These are phyloP conservation scores for Lagria hirta DNA, from an alignment of 2,888 invertebrate species.

Conservation along the genomic window DNA sequence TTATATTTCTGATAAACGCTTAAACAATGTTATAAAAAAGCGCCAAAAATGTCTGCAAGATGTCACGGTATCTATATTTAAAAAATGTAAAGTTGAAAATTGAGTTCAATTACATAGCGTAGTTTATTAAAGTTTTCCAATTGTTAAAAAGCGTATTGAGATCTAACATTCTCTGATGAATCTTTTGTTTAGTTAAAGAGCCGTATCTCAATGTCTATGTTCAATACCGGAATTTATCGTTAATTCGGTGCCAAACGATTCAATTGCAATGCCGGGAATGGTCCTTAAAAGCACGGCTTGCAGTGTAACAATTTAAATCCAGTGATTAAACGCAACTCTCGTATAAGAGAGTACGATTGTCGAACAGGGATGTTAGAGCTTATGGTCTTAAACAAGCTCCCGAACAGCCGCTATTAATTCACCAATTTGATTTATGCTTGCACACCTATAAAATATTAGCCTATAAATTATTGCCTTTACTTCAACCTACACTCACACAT, in stretches of 20 bases:
- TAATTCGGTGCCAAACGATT: constrained; percentile 15
- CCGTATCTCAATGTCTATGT: constrained; percentile 3
- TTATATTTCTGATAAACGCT: no score
- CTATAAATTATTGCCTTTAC: constrained; percentile 39
- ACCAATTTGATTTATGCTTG: constrained; percentile 43
- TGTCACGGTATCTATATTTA: no score
- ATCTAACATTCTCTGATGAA: no score
- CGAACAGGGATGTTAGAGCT: constrained; percentile 43
- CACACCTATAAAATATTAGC: constrained; percentile 44
- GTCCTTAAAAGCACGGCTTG: constrained; percentile 23
- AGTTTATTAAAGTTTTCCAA: no score
- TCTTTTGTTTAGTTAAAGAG: neutral
- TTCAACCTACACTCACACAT: constrained; percentile 26
- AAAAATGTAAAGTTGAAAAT: no score
- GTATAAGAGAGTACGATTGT: constrained; percentile 38
- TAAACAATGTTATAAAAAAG: no score
- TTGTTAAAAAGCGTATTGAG: no score
- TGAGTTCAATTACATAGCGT: no score
- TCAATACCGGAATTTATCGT: constrained; percentile 8
- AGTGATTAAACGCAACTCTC: constrained; percentile 30
- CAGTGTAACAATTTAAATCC: constrained; percentile 29
- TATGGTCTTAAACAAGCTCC: constrained; percentile 44
- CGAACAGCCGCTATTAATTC: constrained; percentile 42
- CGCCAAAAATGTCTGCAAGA: no score
- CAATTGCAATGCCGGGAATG: constrained; percentile 20